Evolutionary conservation across 2,113 vertebrate genomes (phyloP).

Genomic region (Pangasianodon hypophthalmus): DNA sequence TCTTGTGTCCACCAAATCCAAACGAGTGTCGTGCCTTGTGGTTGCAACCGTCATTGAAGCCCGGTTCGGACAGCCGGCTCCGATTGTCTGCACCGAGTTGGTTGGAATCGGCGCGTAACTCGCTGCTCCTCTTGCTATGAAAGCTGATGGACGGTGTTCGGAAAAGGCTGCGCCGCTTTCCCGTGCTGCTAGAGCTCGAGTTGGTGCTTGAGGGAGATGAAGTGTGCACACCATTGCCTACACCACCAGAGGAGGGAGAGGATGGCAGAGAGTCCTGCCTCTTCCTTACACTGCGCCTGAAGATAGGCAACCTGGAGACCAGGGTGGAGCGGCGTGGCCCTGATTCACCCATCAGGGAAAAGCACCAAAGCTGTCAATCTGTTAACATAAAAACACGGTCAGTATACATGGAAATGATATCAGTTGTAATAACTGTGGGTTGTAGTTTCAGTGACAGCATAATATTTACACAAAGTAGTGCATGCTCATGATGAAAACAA

Average conservation of each 20-base stretch:
- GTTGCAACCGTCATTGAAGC: conserved; percentile 74
- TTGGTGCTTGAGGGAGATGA: conserved; percentile 97
- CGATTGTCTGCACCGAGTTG: conserved; percentile 81
- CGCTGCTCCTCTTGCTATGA: conserved; percentile 81
- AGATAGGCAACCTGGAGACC: conserved; percentile 95
- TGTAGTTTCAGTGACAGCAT: background rate
- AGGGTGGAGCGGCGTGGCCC: conserved; percentile 88
- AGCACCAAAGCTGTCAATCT: conserved; percentile 27
- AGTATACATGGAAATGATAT: background rate
- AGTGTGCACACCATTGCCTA: conserved; percentile 83
- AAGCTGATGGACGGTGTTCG: conserved; percentile 91
- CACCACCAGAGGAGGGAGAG: conserved; percentile 87
- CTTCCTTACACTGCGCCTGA: conserved; percentile 87
- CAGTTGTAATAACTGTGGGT: too few species aligned
- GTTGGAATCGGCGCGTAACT: conserved; percentile 69
- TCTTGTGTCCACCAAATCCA: conserved; percentile 84
- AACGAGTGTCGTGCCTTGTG: conserved; percentile 84
- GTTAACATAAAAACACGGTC: background rate
- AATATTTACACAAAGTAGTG: background rate
- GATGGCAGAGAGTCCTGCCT: conserved; percentile 93
- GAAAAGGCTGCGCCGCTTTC: conserved; percentile 92
- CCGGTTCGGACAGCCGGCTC: conserved; percentile 68
- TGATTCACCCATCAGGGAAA: conserved; percentile 87
- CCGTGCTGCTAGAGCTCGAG: conserved; percentile 94
- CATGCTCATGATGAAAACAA: background rate